A percentile compares a stretch with the other conserved stretches of the same genome.
phyloP scores from a whole-genome alignment of 2,797 vertebrate species.

The Brachyrhaphis roseni region DNA sequence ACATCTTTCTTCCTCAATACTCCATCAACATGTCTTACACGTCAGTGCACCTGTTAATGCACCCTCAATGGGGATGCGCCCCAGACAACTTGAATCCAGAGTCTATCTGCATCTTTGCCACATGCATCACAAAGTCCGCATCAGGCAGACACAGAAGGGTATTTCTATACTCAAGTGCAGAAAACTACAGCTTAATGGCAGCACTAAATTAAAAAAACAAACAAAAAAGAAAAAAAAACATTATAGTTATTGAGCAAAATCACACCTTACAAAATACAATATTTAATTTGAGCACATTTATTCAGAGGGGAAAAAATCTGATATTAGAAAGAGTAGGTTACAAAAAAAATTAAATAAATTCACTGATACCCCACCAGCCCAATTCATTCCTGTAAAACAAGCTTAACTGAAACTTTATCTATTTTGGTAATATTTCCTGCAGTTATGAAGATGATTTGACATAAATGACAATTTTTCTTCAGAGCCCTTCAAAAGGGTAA shows the following conservation, averaged over 20 bases:
- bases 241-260: neutral
- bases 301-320: neutral
- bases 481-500: neutral
- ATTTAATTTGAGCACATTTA: neutral
- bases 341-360: neutral
- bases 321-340: neutral
- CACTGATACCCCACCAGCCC: neutral
- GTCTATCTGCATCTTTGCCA: neutral
- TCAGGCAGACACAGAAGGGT: too few species aligned
- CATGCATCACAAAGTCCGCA: too few species aligned
- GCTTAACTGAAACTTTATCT: neutral
- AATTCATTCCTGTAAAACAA: neutral
- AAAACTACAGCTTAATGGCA: neutral
- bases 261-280: neutral
- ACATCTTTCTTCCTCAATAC: neutral
- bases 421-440: neutral
- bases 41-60: neutral
- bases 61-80: neutral
- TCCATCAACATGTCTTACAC: slow-evolving; percentile 13
- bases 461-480: neutral
- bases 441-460: neutral
- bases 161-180: neutral
- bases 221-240: neutral
- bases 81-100: neutral
- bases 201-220: neutral